These are phyloP conservation scores for Notospermus geniculatus DNA, from an alignment of 1,140 invertebrate genomes.

Conservation along the genomic window DNA sequence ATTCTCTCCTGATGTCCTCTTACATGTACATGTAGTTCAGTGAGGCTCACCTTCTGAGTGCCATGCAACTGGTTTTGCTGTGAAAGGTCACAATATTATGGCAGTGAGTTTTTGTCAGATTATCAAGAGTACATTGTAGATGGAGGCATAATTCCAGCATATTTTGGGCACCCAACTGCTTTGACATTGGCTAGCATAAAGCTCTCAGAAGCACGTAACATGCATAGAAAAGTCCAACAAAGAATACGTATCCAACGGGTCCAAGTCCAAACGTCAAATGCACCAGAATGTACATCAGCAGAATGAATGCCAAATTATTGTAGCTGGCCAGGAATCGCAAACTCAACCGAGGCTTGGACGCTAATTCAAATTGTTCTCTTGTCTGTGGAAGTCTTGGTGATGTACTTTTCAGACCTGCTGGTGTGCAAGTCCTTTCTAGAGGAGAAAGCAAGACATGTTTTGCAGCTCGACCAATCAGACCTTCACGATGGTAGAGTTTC, in stretches of 20 bases:
- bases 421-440: conserved; percentile 23
- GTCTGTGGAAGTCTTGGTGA: conserved; percentile 59
- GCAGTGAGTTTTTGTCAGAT: background rate
- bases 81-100: background rate
- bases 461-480: conserved; percentile 65
- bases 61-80: no score
- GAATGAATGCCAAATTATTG: conserved; percentile 58
- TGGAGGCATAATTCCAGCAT: background rate
- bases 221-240: background rate
- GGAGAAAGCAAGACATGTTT: conserved; percentile 65
- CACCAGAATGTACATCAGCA: conserved; percentile 32
- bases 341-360: conserved; percentile 68
- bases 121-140: background rate
- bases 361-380: conserved; percentile 52
- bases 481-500: conserved; percentile 63
- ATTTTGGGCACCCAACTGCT: background rate
- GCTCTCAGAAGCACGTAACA: background rate
- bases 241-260: conserved; percentile 13
- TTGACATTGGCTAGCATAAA: background rate
- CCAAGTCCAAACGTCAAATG: conserved; percentile 30
- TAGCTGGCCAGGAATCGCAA: conserved; percentile 69
- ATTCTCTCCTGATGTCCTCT: no score
- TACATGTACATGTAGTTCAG: no score
- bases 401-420: conserved; percentile 61
- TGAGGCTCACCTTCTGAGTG: no score